Base-by-base conservation (phyloP, 2,113 vertebrate genomes). In the Odocoileus virginianus region DNA sequence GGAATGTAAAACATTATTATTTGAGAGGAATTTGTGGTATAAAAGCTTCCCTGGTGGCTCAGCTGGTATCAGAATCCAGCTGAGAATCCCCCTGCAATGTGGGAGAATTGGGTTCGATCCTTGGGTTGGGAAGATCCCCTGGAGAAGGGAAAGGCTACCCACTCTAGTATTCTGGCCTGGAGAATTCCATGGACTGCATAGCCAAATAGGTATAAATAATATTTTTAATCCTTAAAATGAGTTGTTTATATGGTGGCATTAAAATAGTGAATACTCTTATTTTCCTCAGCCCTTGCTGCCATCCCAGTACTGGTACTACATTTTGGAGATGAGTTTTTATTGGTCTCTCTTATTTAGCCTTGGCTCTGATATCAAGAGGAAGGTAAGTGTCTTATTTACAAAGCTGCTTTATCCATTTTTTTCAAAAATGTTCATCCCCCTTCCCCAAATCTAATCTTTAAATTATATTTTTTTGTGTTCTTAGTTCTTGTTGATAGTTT, bases 301-400 rank as follows among this genome's bases (percentile, higher is more conserved):
- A 0, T 99, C 99, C 19, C 99, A 99, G 87, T 99, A 99, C 96
- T 99, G 99, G 99, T 99, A 99, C 98, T 99, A 99, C 97, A 98
- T 99, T 95, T 58, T 99, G 92, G 99, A 99, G 98, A 99, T 99
- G 97, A 99, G 99, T 76, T 99, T 99, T 97, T 99, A 99, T 87
- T 99, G 98, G 97, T 99, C 99, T 36, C 99, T 99, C 11, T 61
- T 99, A 61, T 99, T 99, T 94, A 99, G 99, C 0, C 98, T 99
- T 1, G 98, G 99, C 7, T 99, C 99, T n/a, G 99, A 99, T 98
- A 98, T 98, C 91, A 99, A 98, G 97, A 99, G 99, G 88, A 99
- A 99, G 99, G 99, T 99, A 97, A 99, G 99, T 98, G 58, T 13
- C 52, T 47, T 33, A n/a, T 82, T 95, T 82, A 50, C 12, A 94